phyloP scores from a whole-genome alignment of 2,113 vertebrate species.

The Mormoops blainvillei region DNA sequence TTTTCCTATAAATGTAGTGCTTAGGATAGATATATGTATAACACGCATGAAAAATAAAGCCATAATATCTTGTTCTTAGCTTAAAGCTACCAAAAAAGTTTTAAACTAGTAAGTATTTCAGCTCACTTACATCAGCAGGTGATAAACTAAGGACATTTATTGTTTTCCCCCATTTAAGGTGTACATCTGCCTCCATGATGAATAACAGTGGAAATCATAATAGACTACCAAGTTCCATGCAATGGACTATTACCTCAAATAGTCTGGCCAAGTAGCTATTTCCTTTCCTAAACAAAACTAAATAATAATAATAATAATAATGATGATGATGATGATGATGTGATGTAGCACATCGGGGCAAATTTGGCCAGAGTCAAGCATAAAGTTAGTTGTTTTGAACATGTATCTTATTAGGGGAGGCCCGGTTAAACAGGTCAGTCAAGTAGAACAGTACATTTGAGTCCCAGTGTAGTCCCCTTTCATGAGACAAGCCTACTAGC shows the following conservation, averaged over 20 bases:
- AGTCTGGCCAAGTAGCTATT: rapidly evolving
- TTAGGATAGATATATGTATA: rapidly evolving
- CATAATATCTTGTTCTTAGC: neutral
- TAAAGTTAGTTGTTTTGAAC: neutral
- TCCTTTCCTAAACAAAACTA: neutral
- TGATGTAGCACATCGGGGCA: rapidly evolving
- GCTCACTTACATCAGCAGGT: neutral
- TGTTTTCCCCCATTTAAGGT: neutral
- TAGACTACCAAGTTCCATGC: rapidly evolving
- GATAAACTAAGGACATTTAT: no score
- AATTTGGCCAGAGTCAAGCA: neutral
- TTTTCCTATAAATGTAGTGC: neutral
- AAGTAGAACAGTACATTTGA: neutral
- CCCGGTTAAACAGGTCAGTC: neutral
- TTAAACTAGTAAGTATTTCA: neutral
- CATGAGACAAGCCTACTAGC: neutral
- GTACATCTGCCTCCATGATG: rapidly evolving
- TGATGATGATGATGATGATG: no score
- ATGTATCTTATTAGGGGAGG: neutral
- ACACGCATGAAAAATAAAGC: neutral
- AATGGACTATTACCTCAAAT: neutral
- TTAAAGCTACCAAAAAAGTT: neutral
- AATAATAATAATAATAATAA: neutral
- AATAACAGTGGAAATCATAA: no score
- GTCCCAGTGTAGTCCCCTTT: neutral